Evolutionary conservation across 2,113 vertebrate species (phyloP), one percentile per base, ranked within the genome.

Genomic region (Equus przewalskii): DNA sequence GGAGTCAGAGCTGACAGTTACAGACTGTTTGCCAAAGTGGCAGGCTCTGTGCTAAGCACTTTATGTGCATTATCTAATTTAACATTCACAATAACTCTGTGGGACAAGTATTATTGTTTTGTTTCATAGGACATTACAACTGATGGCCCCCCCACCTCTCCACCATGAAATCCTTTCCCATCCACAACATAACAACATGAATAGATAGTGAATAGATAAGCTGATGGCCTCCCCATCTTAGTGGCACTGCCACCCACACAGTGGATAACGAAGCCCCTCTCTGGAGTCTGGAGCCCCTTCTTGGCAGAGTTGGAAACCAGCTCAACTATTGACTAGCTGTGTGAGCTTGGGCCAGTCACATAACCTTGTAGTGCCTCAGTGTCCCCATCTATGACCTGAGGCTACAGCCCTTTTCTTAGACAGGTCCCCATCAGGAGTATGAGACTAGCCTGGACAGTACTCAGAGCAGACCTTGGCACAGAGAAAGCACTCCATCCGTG

Each of bases 401-500:
- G 28, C 26, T 41, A 26, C 49, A 54, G 56, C 15, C 28, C 3
- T 33, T 78, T 92, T 79, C 70, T 67, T 16, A 5, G 2, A 22
- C 49, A 88, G 79, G n/a, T 56, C 36, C 56, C 33, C 28, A 22
- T 21, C 5, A 33, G 26, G 64, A 44, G 30, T 3, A 6, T 24
- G 5, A 82, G 33, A 28, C 41, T 18, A 7, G 18, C 15, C n/a
- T 33, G 22, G 16, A 1, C 28, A 14, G 18, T 22, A 14, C 4
- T 5, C 26, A 1, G 26, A 1, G n/a, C 18, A 54, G 67, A 91
- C n/a, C 28, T 46, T 18, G 9, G 51, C 30, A 6, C 22, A 15
- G 86, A 54, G 28, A 62, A 24, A 16, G 24, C 28, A 0, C 9
- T 12, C 6, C 0, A 5, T 30, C 22, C 19, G 0, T 7, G 28